These are phyloP conservation scores for Leptopilina myrica DNA, from an alignment of 2,888 invertebrate genomes.

Conservation along the genomic window DNA sequence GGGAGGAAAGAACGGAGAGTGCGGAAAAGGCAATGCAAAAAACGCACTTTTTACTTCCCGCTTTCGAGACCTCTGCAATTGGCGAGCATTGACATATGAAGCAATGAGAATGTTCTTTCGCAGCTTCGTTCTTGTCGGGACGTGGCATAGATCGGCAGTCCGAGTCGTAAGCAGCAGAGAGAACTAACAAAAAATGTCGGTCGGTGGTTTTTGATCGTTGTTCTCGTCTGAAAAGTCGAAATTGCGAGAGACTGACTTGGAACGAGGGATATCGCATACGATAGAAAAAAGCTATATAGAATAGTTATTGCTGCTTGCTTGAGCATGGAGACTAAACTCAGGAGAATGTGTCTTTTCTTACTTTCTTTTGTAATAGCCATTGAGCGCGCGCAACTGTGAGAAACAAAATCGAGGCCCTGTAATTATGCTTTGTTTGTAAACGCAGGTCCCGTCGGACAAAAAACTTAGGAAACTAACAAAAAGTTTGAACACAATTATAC, in stretches of 20 bases:
- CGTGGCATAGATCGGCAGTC: constrained; percentile 60
- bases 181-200: constrained; percentile 60
- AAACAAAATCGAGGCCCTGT: constrained; percentile 6
- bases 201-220: constrained; percentile 66
- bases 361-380: not conserved
- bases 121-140: constrained; percentile 65
- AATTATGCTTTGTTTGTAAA: constrained; percentile 11
- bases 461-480: not conserved
- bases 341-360: not conserved
- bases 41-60: constrained; percentile 71
- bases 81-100: no score
- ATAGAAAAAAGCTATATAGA: constrained; percentile 30
- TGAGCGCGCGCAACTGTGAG: no score
- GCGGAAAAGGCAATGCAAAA: constrained; percentile 63
- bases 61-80: no score
- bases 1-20: constrained; percentile 23
- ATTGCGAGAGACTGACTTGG: constrained; percentile 63
- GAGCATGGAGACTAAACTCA: constrained; percentile 25
- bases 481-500: no score
- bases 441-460: not conserved
- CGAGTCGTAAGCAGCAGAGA: constrained; percentile 55
- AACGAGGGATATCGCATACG: constrained; percentile 31
- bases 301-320: constrained; percentile 12
- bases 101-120: constrained; percentile 70
- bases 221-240: constrained; percentile 70